Evolutionary conservation across 2,797 vertebrate genomes (phyloP).

Genomic region (Trichosurus vulpecula): DNA sequence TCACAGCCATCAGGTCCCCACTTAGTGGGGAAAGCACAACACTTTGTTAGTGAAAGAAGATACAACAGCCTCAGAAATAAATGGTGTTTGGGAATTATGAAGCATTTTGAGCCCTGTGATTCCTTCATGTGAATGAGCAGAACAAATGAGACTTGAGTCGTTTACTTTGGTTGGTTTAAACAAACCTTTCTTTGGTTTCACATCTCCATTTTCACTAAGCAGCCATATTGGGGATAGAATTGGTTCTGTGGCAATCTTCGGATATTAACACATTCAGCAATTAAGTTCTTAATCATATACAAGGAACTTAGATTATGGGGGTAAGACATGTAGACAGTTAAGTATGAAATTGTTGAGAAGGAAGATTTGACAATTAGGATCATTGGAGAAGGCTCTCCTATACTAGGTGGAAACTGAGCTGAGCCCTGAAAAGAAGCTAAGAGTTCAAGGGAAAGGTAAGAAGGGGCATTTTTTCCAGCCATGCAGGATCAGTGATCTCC

Average conservation of each 20-base stretch:
- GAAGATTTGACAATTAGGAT: not conserved
- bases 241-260: not conserved
- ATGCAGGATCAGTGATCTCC: not conserved
- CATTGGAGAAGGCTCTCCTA: not conserved
- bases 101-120: not conserved
- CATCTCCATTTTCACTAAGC: not conserved
- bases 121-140: not conserved
- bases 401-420: not conserved
- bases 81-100: not conserved
- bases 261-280: not conserved
- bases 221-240: not conserved
- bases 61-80: not conserved
- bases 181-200: not conserved
- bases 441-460: not conserved
- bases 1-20: not conserved
- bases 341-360: not conserved
- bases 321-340: not conserved
- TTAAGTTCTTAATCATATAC: not conserved
- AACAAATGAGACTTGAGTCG: not conserved
- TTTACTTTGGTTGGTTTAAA: not conserved
- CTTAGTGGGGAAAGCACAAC: not conserved
- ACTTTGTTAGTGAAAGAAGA: not conserved
- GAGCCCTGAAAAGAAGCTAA: not conserved
- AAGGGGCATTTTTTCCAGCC: not conserved
- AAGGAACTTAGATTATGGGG: not conserved